Evolutionary conservation across 2,113 vertebrate genomes (phyloP).

Genomic region (Coptodon rendalli): DNA sequence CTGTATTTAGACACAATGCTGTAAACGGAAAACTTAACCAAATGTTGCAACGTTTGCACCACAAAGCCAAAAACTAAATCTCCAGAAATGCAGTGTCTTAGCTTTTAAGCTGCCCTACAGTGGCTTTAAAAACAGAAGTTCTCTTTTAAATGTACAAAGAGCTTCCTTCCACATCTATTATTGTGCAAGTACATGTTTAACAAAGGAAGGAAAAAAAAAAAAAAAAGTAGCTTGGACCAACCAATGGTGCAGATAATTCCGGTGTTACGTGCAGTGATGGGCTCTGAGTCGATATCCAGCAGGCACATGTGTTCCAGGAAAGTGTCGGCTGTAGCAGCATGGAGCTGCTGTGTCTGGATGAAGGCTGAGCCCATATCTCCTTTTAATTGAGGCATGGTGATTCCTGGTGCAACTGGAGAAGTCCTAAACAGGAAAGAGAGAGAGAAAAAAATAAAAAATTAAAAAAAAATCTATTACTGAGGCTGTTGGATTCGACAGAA

Average conservation of each 20-base stretch:
- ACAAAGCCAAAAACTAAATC: background rate
- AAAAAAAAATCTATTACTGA: background rate
- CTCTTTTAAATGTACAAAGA: background rate
- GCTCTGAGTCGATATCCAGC: constrained; percentile 92
- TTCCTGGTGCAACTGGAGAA: constrained; percentile 15
- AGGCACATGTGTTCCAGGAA: constrained; percentile 98
- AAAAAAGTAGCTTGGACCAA: constrained; percentile 41
- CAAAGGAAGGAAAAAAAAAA: no score
- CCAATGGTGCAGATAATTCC: constrained; percentile 99
- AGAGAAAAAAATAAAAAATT: background rate
- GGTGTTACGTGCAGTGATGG: constrained; percentile 91
- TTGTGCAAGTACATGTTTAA: background rate
- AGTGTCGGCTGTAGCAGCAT: constrained; percentile 92
- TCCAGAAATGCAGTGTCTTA: background rate
- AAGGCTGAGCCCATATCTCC: constrained; percentile 84
- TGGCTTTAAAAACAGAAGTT: background rate
- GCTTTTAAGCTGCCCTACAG: background rate
- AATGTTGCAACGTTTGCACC: background rate
- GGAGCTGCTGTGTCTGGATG: constrained; percentile 96
- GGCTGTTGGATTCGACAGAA: background rate
- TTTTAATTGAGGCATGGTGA: constrained; percentile 71
- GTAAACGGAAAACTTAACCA: background rate
- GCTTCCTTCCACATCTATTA: background rate
- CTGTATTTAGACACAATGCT: background rate
- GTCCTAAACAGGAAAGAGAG: background rate